phyloP scores from a whole-genome alignment of 2,888 invertebrate genomes.

The Eumerus sabulonum region DNA sequence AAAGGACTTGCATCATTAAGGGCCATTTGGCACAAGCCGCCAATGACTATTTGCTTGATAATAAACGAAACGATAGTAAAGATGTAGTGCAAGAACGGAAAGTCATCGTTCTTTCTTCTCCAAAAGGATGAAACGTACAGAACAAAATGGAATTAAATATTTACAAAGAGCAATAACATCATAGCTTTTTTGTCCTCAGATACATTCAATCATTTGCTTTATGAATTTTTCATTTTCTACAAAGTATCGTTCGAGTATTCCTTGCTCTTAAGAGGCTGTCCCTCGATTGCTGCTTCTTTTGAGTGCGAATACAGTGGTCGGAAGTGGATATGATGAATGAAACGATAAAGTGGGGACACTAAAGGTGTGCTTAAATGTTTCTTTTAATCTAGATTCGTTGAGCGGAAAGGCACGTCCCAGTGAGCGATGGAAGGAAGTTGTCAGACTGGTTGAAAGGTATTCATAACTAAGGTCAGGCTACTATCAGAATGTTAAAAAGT shows the following conservation, averaged over 20 bases:
- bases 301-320: background rate
- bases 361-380: no score
- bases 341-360: no score
- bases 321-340: constrained; percentile 10
- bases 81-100: background rate
- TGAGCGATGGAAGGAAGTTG: no score
- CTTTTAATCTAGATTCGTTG: no score
- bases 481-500: no score
- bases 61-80: constrained; percentile 22
- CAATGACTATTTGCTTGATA: constrained; percentile 12
- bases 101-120: constrained; percentile 6
- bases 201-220: constrained; percentile 28
- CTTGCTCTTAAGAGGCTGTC: no score
- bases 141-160: constrained; percentile 26
- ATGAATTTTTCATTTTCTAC: constrained; percentile 39
- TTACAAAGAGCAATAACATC: constrained; percentile 28
- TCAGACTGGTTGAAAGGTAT: no score
- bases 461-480: no score
- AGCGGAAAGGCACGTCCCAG: no score
- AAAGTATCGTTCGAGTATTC: constrained; percentile 11
- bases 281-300: background rate
- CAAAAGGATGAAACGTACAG: background rate
- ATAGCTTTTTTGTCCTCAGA: constrained; percentile 18
- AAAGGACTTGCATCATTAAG: constrained; percentile 9
- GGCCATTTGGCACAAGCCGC: constrained; percentile 40